These are phyloP conservation scores for Glareola pratincola DNA, from an alignment of 2,113 vertebrate species.

Conservation along the genomic window DNA sequence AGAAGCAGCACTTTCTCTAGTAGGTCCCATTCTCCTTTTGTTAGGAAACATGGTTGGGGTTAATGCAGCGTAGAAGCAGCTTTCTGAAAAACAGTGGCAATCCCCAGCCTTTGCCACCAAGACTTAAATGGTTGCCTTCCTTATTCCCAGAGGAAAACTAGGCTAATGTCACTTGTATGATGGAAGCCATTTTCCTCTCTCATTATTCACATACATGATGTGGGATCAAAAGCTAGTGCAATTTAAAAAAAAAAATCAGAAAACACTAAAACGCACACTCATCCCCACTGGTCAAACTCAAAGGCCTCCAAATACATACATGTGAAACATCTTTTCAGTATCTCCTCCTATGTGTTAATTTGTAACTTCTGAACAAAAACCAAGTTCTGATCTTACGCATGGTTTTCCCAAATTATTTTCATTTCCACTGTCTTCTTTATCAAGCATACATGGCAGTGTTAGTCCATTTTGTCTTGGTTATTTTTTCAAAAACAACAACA, in stretches of 20 bases:
- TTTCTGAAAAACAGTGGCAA: neutral
- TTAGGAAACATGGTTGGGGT: neutral
- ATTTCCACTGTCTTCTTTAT: neutral
- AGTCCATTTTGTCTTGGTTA: neutral
- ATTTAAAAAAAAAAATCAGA: neutral
- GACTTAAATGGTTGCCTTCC: neutral
- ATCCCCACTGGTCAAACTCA: fast-evolving
- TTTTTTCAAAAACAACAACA: neutral
- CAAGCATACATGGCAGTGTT: fast-evolving
- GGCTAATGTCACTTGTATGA: neutral
- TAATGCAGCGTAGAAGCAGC: neutral
- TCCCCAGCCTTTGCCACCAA: neutral
- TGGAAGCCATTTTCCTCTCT: neutral
- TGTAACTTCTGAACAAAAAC: neutral
- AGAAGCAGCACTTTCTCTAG: neutral
- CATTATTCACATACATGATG: neutral
- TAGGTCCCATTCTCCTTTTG: neutral
- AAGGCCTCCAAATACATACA: neutral
- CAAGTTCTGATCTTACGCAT: neutral
- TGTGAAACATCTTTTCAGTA: neutral
- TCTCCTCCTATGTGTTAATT: neutral
- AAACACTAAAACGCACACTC: neutral
- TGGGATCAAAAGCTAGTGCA: neutral
- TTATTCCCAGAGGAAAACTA: neutral
- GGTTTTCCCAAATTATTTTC: neutral